Evolutionary conservation across 2,113 vertebrate species (phyloP).

Genomic region (Hypomesus transpacificus): DNA sequence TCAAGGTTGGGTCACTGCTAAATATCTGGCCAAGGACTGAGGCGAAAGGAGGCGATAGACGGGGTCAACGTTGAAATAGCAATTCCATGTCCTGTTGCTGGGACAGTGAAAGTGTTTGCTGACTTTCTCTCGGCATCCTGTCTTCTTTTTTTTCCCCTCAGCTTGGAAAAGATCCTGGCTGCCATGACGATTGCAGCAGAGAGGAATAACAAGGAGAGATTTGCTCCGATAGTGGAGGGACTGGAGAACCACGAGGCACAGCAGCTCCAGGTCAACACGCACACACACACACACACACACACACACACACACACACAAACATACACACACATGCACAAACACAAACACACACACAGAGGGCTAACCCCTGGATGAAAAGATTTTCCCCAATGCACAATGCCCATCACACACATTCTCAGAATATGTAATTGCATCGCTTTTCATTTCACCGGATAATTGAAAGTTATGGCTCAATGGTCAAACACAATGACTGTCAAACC

Average conservation of each 20-base stretch:
- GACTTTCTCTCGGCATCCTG: constrained; percentile 54
- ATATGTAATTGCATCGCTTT: background rate
- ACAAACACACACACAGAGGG: background rate
- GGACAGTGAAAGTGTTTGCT: constrained; percentile 61
- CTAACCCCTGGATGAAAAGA: background rate
- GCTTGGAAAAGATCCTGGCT: constrained; percentile 90
- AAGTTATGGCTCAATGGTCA: background rate
- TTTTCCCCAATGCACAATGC: background rate
- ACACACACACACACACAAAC: background rate
- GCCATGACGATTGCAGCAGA: constrained; percentile 94
- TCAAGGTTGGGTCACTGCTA: constrained; percentile 39
- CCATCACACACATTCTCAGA: background rate
- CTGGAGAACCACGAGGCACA: constrained; percentile 93
- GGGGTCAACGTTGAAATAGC: constrained; percentile 44
- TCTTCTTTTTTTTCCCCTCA: constrained; percentile 49
- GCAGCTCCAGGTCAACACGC: constrained; percentile 84
- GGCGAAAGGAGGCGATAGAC: constrained; percentile 29
- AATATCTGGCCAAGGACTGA: constrained; percentile 33
- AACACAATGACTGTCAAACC: background rate
- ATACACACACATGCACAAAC: background rate
- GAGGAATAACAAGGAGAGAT: constrained; percentile 87
- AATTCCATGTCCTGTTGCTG: constrained; percentile 51
- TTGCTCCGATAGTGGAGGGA: constrained; percentile 91
- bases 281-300: background rate
- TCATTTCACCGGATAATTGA: background rate